A percentile compares a stretch with the other conserved stretches of the same genome.
These are phyloP conservation scores for Pogonocichla stellata DNA, from an alignment of 2,113 vertebrate species.

Conservation along the genomic window DNA sequence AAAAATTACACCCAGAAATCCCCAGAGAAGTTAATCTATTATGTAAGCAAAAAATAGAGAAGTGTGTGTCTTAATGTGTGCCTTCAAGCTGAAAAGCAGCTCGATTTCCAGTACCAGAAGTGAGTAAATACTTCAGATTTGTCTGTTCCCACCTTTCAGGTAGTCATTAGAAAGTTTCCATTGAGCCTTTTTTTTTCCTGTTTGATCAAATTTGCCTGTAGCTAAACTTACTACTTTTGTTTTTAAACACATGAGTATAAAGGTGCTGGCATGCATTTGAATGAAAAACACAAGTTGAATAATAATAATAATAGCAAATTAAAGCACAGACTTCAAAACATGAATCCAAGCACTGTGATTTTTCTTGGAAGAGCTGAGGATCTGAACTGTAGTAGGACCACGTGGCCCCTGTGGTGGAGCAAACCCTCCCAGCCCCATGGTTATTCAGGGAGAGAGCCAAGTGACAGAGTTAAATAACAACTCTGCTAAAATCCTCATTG, in stretches of 20 bases:
- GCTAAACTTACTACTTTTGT: rapidly evolving
- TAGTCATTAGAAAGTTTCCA: neutral
- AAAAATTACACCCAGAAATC: rapidly evolving
- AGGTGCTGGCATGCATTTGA: neutral
- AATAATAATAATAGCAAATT: neutral
- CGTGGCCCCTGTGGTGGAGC: neutral
- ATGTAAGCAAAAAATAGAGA: neutral
- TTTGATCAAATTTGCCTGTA: neutral
- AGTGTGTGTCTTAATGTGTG: neutral
- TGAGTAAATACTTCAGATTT: neutral
- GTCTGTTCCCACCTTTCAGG: neutral
- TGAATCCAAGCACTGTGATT: neutral
- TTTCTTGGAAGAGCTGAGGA: neutral
- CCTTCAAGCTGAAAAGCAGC: neutral
- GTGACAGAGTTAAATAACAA: neutral
- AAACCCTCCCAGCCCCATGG: neutral
- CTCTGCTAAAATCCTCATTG: neutral
- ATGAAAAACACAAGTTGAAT: neutral
- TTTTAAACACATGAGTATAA: neutral
- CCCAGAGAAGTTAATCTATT: neutral
- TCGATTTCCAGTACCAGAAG: neutral
- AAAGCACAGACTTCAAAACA: neutral
- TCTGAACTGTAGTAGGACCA: neutral
- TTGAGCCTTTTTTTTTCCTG: neutral
- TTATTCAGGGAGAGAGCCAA: neutral